Evolutionary conservation across 2,113 vertebrate species (phyloP).

Genomic region (Tricholaema leucomelas): DNA sequence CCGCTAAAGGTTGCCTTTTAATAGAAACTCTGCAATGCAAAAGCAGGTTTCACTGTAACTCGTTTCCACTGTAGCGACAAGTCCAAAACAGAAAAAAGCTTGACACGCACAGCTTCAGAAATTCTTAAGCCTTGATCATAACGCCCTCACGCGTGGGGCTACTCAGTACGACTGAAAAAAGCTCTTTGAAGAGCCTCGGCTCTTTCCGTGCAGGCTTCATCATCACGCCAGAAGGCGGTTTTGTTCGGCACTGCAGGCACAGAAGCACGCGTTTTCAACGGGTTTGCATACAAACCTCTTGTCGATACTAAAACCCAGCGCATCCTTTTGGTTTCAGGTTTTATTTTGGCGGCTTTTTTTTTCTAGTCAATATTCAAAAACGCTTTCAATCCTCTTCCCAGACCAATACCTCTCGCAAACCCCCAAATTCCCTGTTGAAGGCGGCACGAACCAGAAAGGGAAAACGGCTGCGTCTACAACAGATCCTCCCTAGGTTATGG

Average conservation of each 20-base stretch:
- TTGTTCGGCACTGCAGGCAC: not conserved
- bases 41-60: not conserved
- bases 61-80: not conserved
- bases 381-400: not conserved
- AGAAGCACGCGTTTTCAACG: not conserved
- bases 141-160: not conserved
- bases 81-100: not conserved
- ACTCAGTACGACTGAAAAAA: not conserved
- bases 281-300: not conserved
- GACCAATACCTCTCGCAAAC: not conserved
- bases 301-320: accelerated
- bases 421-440: not conserved
- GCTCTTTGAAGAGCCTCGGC: not conserved
- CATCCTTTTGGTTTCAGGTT: not conserved
- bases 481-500: accelerated
- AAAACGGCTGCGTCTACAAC: not conserved
- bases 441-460: accelerated
- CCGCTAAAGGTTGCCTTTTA: not conserved
- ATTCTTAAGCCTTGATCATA: not conserved
- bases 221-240: not conserved
- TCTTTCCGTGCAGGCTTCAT: not conserved
- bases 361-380: not conserved
- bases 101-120: not conserved
- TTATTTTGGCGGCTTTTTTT: not conserved
- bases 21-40: not conserved